Conservation (phyloP, 1,140 invertebrate genomes). For the Leptinotarsa undecemlineata region DNA sequence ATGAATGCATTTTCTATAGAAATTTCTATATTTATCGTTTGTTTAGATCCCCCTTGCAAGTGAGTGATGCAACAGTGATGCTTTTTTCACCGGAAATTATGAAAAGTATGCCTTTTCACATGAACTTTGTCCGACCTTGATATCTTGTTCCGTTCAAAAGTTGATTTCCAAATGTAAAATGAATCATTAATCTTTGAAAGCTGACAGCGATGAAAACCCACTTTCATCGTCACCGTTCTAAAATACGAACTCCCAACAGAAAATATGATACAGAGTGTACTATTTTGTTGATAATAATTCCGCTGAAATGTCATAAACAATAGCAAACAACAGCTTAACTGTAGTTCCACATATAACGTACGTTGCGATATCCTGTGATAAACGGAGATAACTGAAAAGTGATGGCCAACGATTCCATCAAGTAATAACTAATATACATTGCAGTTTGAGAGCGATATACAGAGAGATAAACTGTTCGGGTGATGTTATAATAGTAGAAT, state of each 20-base stretch:
- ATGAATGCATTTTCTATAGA: too few species aligned
- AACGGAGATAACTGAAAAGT: conserved; percentile 39
- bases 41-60: too few species aligned
- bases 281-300: conserved; percentile 30
- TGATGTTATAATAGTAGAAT: conserved; percentile 42
- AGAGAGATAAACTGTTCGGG: conserved; percentile 42
- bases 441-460: conserved; percentile 43
- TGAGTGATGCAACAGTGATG: too few species aligned
- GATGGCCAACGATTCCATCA: conserved; percentile 43
- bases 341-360: conserved; percentile 21
- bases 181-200: conserved; percentile 29
- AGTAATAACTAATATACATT: conserved; percentile 46
- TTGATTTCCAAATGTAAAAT: conserved; percentile 6
- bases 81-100: too few species aligned
- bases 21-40: too few species aligned
- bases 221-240: conserved; percentile 13
- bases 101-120: too few species aligned
- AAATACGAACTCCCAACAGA: conserved; percentile 28
- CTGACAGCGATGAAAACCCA: conserved; percentile 22
- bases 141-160: conserved; percentile 31
- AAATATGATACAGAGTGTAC: conserved; percentile 28
- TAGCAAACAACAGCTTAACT: conserved; percentile 26
- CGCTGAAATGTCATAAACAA: conserved; percentile 35
- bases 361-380: conserved; percentile 21
- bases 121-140: too few species aligned